A percentile compares a stretch with the other conserved stretches of the same genome.
Conservation (phyloP, 2,113 vertebrate genomes). For the Carettochelys insculpta region DNA sequence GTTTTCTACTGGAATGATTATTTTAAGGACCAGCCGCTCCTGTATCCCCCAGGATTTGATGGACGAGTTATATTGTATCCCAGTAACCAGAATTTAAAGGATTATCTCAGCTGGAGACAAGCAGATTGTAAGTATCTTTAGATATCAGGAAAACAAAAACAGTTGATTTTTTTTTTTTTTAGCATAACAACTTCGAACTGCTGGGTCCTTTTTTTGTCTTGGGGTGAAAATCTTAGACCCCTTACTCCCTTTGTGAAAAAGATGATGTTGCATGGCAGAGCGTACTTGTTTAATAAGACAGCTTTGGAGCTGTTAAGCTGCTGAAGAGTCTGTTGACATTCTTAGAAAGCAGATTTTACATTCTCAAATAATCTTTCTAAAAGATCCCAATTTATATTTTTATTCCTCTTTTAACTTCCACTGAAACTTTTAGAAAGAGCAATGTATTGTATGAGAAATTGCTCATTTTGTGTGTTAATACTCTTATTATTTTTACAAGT, state of each 20-base stretch:
- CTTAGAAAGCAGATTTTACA: neutral
- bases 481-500: neutral
- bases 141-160: neutral
- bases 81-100: slow-evolving; percentile 90
- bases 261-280: neutral
- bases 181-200: neutral
- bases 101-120: slow-evolving; percentile 98
- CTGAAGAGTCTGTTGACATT: neutral
- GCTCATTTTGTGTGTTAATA: neutral
- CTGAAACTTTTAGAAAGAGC: neutral
- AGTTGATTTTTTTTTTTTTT: neutral
- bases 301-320: neutral
- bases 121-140: slow-evolving; percentile 89
- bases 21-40: slow-evolving; percentile 89
- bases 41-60: slow-evolving; percentile 94
- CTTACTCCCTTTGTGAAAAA: neutral
- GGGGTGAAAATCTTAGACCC: neutral
- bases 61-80: slow-evolving; percentile 95
- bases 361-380: neutral
- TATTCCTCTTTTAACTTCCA: neutral
- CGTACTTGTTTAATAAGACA: neutral
- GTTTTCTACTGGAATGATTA: slow-evolving; percentile 97
- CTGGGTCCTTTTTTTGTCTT: neutral
- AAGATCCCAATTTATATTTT: neutral
- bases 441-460: neutral